Evolutionary conservation across 2,888 invertebrate species (phyloP), one percentile per base, ranked within the genome.

Genomic region (Eudasyphora cyanicolor): DNA sequence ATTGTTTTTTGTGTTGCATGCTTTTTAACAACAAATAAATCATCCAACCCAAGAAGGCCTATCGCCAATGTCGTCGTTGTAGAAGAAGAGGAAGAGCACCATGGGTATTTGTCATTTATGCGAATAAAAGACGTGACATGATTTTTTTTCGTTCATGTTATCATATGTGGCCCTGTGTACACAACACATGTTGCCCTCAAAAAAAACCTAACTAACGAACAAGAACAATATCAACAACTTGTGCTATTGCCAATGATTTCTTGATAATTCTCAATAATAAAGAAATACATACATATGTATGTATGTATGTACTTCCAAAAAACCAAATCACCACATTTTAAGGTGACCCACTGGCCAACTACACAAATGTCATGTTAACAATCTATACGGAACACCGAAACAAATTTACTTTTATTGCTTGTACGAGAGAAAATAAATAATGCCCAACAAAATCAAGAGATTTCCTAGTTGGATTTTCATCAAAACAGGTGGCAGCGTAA

Each of bases 31-130:
- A 38, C 17, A n/a, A 17, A 75, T 35, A 51, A 67, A 69, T 24
- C 42, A 77, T 32, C 35, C 77, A 57, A 29, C 75, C 29, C 19
- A 45, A 64, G 12, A 10, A 60, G 14, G n/a, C 27, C 17, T 7
- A n/a, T 24, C n/a, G 54, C 24, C 17, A 17, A 19, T 10, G 14
- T 57, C 14, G 5, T 51, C 2, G 54, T 19, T 0, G 6, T 29
- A 57, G 12, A n/a, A n/a, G 60, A 27, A 54, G 5, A n/a, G n/a
- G n/a, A n/a, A n/a, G n/a, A n/a, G n/a, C n/a, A n/a, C n/a, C n/a
- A n/a, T n/a, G n/a, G n/a, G 8, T 75, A 73, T 77, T 82, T 77
- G 74, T 69, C 69, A 70, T 70, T 82, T 51, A 75, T 21, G 32
- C 60, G 27, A 27, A 32, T 32, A 32, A 32, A 60, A 51, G 62